Conservation (phyloP, 1,140 invertebrate genomes). For the Coelopa frigida region DNA sequence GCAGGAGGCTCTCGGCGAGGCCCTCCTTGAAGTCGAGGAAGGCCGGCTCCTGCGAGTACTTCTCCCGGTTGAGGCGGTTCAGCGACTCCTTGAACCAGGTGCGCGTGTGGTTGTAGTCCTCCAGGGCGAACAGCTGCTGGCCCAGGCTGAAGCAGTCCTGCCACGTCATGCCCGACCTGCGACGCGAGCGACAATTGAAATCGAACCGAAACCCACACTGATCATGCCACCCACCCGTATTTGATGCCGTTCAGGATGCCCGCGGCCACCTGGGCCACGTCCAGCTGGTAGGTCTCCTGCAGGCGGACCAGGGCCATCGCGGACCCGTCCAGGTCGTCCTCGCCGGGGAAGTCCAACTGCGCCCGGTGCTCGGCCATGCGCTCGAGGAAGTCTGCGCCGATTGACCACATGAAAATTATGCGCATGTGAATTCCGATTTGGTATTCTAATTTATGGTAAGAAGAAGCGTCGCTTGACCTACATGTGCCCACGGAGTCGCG, state of each 20-base stretch:
- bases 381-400: constrained; percentile 56
- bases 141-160: constrained; percentile 95
- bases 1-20: constrained; percentile 35
- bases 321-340: constrained; percentile 88
- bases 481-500: constrained; percentile 59
- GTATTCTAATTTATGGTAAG: too few relatives aligned
- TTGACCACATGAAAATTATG: too few relatives aligned
- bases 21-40: constrained; percentile 44
- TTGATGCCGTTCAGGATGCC: constrained; percentile 81
- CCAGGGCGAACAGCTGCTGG: constrained; percentile 82
- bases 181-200: constrained; percentile 20
- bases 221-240: constrained; percentile 60
- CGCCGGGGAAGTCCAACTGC: constrained; percentile 70
- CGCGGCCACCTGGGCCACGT: constrained; percentile 78
- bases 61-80: constrained; percentile 53
- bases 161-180: constrained; percentile 57
- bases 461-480: too few relatives aligned
- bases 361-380: constrained; percentile 61
- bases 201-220: neutral
- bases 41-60: constrained; percentile 55
- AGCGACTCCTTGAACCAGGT: constrained; percentile 92
- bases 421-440: too few relatives aligned
- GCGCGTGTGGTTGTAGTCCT: constrained; percentile 88
- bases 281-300: constrained; percentile 94
- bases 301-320: constrained; percentile 86